A percentile compares a stretch with the other conserved stretches of the same genome.
Evolutionary conservation across 2,113 vertebrate genomes (phyloP).

Genomic region (Podocnemis expansa): DNA sequence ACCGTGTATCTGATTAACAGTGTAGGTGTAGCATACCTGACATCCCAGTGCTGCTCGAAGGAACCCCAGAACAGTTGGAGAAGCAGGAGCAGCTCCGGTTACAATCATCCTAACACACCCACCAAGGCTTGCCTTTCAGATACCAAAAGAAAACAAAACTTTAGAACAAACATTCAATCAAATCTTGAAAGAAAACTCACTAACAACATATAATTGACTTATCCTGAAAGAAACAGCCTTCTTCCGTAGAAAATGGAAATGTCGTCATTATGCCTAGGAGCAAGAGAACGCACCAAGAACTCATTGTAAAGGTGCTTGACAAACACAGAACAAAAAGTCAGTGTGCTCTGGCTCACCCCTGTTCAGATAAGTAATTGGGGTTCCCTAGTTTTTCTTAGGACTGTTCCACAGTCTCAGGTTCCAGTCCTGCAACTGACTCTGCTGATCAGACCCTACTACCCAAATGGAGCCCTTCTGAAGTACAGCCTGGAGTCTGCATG

Average conservation of each 20-base stretch:
- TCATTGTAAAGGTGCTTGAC: background rate
- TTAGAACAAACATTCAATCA: background rate
- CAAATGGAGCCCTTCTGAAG: background rate
- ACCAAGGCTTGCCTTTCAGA: conserved; percentile 88
- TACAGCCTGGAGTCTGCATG: background rate
- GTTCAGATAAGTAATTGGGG: background rate
- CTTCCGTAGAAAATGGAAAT: background rate
- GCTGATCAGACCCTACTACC: background rate
- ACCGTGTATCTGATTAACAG: background rate
- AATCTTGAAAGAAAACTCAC: background rate
- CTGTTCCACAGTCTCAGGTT: background rate
- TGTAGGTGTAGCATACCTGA: conserved; percentile 82
- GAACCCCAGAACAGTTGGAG: conserved; percentile 91
- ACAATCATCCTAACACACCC: conserved; percentile 95
- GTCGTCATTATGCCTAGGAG: background rate
- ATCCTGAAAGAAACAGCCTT: background rate
- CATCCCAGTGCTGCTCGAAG: conserved; percentile 95
- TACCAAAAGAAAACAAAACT: background rate
- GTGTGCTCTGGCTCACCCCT: background rate
- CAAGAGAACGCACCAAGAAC: background rate
- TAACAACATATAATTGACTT: accelerated
- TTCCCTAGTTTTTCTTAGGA: background rate
- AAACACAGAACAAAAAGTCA: background rate
- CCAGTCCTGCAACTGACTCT: background rate
- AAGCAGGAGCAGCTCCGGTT: conserved; percentile 93